Evolutionary conservation across 2,113 vertebrate species (phyloP), one percentile per base, ranked within the genome.

Genomic region (Catharus fuscescens): DNA sequence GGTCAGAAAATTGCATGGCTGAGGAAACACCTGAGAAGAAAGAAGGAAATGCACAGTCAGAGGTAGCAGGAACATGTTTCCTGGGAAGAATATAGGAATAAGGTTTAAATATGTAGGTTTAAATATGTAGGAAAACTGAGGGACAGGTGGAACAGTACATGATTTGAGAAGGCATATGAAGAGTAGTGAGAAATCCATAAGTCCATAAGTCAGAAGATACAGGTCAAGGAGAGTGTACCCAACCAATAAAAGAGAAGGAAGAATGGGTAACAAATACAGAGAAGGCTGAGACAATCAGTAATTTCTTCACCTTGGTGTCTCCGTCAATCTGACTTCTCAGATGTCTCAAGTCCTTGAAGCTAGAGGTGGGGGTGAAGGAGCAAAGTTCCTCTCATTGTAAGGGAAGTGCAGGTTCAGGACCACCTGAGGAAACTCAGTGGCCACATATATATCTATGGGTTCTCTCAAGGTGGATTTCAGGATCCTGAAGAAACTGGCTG

Each of bases 331-430:
- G 50, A 40, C 17, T 48, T 71, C 9, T 13, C 50, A 48, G 9
- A 8, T 48, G 17, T 64, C 31, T 69, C 53, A 77, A 28, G 15
- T 32, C 8, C 17, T 28, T 78, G 28, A 69, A 53, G 34, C 3
- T 56, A 12, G 11, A 54, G n/a, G 7, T 29, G 4, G 10, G 5
- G 2, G 4, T 26, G 3, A 7, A 12, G 19, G 6, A 53, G 14
- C 1, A 45, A 53, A 38, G 5, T 40, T 8, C 18, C 7, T 54
- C 18, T 69, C 28, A 40, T 8, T 45, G 10, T 38, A 45, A 28
- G 4, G 7, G n/a, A 53, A 29, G 18, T 13, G 9, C 14, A 32
- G 9, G 5, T 38, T n/a, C 47, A 53, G 9, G 9, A n/a, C 14
- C 18, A 19, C 12, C 12, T 28, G 47, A n/a, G 53, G 18, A 44